Evolutionary conservation across 2,888 invertebrate species (phyloP).

Genomic region (Resseliella maxima): DNA sequence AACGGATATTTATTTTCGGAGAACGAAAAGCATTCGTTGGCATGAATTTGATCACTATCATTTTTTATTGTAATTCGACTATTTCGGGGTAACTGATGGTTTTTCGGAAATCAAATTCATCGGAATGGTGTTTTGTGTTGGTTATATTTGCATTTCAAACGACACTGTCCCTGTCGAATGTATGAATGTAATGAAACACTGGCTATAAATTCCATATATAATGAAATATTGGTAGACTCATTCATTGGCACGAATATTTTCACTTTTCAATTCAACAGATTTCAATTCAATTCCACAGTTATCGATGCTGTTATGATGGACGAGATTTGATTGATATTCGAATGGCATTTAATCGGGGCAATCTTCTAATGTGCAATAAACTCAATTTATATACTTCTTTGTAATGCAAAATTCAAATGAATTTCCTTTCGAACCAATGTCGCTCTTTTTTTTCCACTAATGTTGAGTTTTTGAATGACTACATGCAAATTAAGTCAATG

Average conservation of each 20-base stretch:
- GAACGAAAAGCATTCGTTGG: not conserved
- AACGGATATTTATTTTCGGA: constrained; percentile 15
- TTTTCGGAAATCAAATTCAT: constrained; percentile 34
- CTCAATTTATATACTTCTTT: constrained; percentile 5
- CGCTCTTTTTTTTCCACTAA: not conserved
- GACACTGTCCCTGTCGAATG: not conserved
- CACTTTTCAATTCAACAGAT: not conserved
- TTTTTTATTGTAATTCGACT: not conserved
- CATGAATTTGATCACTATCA: not conserved
- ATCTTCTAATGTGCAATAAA: constrained; percentile 3
- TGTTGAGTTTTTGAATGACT: not conserved
- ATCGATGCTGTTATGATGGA: not conserved
- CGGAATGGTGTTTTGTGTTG: not conserved
- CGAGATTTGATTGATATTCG: constrained; percentile 18
- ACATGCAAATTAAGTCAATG: constrained; percentile 19
- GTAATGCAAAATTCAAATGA: constrained; percentile 11
- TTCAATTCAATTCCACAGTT: constrained; percentile 3
- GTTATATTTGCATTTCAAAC: not conserved
- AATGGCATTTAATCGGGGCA: not conserved
- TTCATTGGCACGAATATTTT: not conserved
- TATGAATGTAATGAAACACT: not conserved
- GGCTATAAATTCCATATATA: not conserved
- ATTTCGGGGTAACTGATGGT: not conserved
- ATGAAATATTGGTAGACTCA: not conserved
- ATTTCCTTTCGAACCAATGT: not conserved